Conservation (phyloP, 2,888 invertebrate genomes). For the Rhingia campestris region DNA sequence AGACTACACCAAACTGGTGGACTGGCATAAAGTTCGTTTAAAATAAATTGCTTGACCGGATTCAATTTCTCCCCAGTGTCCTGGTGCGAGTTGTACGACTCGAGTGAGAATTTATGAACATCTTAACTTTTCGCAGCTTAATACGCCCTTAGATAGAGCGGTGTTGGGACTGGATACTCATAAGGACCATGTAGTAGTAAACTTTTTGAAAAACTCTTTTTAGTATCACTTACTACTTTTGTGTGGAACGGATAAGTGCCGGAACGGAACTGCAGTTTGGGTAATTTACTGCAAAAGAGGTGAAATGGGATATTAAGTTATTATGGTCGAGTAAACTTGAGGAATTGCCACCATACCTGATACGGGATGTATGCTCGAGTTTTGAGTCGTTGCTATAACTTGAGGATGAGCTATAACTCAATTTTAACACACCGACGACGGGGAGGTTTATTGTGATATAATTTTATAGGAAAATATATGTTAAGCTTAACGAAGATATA, state of each 20-base stretch:
- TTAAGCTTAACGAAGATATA: no score
- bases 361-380: no score
- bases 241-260: slow-evolving; percentile 49
- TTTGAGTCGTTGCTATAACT: no score
- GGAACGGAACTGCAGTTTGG: slow-evolving; percentile 33
- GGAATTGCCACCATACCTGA: slow-evolving; percentile 16
- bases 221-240: slow-evolving; percentile 57
- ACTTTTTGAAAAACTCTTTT: slow-evolving; percentile 54
- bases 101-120: slow-evolving; percentile 60
- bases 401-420: no score
- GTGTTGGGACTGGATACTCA: slow-evolving; percentile 18
- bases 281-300: slow-evolving; percentile 59
- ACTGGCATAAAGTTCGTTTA: slow-evolving; percentile 38
- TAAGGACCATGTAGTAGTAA: slow-evolving; percentile 47
- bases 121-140: slow-evolving; percentile 58
- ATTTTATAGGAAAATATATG: no score
- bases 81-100: slow-evolving; percentile 18
- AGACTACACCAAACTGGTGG: not conserved
- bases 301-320: slow-evolving; percentile 57
- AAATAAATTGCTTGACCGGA: slow-evolving; percentile 62
- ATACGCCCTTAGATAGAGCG: slow-evolving; percentile 33
- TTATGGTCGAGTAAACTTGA: slow-evolving; percentile 40
- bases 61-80: slow-evolving; percentile 56
- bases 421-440: no score
- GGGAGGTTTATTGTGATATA: no score